Evolutionary conservation across 2,797 vertebrate genomes (phyloP), one percentile per base, ranked within the genome.

Genomic region (Squalus acanthias): DNA sequence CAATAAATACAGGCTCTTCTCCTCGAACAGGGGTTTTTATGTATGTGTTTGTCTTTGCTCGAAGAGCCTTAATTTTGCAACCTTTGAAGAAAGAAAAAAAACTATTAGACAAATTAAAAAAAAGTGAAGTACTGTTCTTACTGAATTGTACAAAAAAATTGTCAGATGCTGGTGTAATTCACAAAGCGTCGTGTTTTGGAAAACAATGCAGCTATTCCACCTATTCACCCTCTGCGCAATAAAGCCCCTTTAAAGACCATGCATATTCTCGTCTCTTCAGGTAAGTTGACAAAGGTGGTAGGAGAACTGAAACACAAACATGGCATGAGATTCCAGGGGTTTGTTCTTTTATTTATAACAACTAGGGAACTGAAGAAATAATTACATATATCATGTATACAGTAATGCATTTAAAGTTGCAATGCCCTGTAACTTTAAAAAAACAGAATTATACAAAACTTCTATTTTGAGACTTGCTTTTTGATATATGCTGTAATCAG

Each of bases 1-100:
- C 99, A 0, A 99, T 99, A 97, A 99, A 99, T 33, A 99, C 97
- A 0, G 99, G 99, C 12, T 99, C 99, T 97, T 99, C 99, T 0
- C 99, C 99, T 82, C 99, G 97, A n/a, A 99, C 99, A 0, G 99
- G 99, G 0, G 99, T 99, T 98, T 99, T 99, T 97, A 99, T 99
- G 97, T 99, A 99, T 0, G 99, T 99, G 97, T 99, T 99, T 2
- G 99, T 99, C 97, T 99, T 99, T 33, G 99, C 99, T 0, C 99
- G 98, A 26, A 99, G 97, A 3, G 99, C 99, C 97, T 99, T 99
- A 97, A 99, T 99, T 97, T 99, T 99, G 97, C 99, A 99, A 60
- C 99, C 99, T 99, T 96, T 4, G 24, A 67, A 89, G 5, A 74
- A 22, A 57, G 53, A 57, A 91, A 76, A 1, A 24, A 20, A 22